Percentiles rank a stretch among this genome's conserved stretches.
Conservation (phyloP, 2,888 invertebrate genomes). For the Bruchidius siliquastri region DNA sequence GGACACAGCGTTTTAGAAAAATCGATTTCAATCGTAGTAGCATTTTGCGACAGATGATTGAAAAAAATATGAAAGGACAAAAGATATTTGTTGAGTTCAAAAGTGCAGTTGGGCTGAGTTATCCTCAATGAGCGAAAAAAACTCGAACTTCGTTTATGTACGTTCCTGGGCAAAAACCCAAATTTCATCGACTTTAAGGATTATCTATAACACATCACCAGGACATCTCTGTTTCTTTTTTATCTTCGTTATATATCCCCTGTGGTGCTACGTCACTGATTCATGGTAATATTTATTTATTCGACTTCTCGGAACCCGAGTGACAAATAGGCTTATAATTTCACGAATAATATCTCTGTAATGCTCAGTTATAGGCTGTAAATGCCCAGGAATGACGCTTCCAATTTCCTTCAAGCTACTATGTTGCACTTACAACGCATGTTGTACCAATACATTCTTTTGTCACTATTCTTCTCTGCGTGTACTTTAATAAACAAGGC, state of each 20-base stretch:
- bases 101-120: too few relatives aligned
- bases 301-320: neutral
- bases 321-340: neutral
- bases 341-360: neutral
- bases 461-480: neutral
- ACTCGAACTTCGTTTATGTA: too few relatives aligned
- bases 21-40: too few relatives aligned
- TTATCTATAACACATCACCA: too few relatives aligned
- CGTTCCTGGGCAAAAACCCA: too few relatives aligned
- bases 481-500: neutral
- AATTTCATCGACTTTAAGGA: too few relatives aligned
- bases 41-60: too few relatives aligned
- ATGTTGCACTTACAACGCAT: neutral
- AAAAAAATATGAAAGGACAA: too few relatives aligned
- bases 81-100: too few relatives aligned
- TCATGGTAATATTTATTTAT: neutral
- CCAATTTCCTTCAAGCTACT: neutral
- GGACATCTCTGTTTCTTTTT: neutral
- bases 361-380: neutral
- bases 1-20: too few relatives aligned
- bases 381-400: neutral
- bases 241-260: neutral
- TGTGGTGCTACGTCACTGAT: neutral
- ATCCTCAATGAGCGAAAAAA: too few relatives aligned
- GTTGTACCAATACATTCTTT: neutral